These are phyloP conservation scores for Tyria jacobaeae DNA, from an alignment of 2,888 invertebrate species.

Conservation along the genomic window DNA sequence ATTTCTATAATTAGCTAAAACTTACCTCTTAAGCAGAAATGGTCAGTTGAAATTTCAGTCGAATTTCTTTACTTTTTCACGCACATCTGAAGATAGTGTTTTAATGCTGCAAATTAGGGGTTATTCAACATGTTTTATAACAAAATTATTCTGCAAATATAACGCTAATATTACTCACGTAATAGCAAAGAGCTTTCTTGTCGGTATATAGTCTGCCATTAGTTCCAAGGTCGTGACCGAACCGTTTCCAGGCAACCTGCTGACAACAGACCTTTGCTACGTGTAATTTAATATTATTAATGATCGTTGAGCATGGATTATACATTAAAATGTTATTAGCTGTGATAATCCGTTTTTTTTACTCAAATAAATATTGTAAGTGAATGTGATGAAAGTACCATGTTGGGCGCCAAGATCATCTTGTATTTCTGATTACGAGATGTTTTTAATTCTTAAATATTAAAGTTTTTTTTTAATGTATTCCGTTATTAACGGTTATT, in stretches of 20 bases:
- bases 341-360: constrained; percentile 37
- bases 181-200: constrained; percentile 38
- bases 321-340: constrained; percentile 48
- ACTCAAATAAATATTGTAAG: constrained; percentile 25
- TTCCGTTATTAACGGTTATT: constrained; percentile 3
- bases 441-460: constrained; percentile 15
- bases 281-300: constrained; percentile 48
- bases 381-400: constrained; percentile 25
- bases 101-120: not conserved
- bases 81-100: not conserved
- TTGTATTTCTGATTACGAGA: constrained; percentile 13
- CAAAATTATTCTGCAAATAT: constrained; percentile 16
- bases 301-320: constrained; percentile 49
- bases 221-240: constrained; percentile 52
- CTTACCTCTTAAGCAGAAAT: not conserved
- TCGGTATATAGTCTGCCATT: constrained; percentile 37
- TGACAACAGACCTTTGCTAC: constrained; percentile 54
- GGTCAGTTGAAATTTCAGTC: not conserved
- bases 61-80: not conserved
- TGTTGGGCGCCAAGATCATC: constrained; percentile 40
- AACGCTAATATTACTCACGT: constrained; percentile 24
- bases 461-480: constrained; percentile 9
- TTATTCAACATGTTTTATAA: not conserved
- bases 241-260: constrained; percentile 54
- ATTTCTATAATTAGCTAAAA: not conserved